Base-by-base conservation (phyloP, 2,888 invertebrate genomes). In the Hyposoter didymator region DNA sequence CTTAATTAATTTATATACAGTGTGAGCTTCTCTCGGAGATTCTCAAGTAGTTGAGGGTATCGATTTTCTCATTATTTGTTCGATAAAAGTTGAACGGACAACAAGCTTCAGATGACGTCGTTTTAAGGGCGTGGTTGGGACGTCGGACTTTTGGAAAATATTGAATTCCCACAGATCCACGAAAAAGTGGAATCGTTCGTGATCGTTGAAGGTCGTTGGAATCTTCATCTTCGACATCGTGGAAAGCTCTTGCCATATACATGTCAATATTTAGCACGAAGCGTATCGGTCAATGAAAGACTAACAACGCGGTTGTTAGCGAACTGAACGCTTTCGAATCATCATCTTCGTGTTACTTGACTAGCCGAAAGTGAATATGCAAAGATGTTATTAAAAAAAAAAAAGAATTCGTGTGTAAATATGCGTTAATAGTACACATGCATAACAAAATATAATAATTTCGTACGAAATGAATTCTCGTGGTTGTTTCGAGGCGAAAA, bases 341-440 rank as follows among this genome's bases (percentile, higher is more conserved):
- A 78, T 84, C 69, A 43, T 78, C 66, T 67, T 86, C 74, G 78
- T 59, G 22, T 83, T 81, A 84, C 81, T 84, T 86, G 85, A 86
- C 85, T 86, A 86, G 83, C 85, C 85, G 83, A 86, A 86, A 81
- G 83, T 84, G 83, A 69, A 78, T 62, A 70, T 85, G 70, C 73
- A 74, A 74, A 81, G 52, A 62, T 81, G 55, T 22, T 69, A 47
- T n/a, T 39, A 64, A 35, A 35, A n/a, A 35, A 35, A 12, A 55
- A 73, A 49, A 66, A 67, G 28, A 22, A 52, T 52, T 74, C 55
- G 64, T 28, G 49, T 64, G 45, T 64, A 70, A 66, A 80, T 72
- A 72, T 32, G 70, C 74, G 69, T 75, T 84, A 84, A 79, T 80
- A 55, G 59, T 81, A 78, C 70, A 78, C 78, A 78, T 74, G 84